A percentile compares a stretch with the other conserved stretches of the same genome.
These are phyloP conservation scores for Druon quercuslanigerum DNA, from an alignment of 1,140 invertebrate species.

Conservation along the genomic window DNA sequence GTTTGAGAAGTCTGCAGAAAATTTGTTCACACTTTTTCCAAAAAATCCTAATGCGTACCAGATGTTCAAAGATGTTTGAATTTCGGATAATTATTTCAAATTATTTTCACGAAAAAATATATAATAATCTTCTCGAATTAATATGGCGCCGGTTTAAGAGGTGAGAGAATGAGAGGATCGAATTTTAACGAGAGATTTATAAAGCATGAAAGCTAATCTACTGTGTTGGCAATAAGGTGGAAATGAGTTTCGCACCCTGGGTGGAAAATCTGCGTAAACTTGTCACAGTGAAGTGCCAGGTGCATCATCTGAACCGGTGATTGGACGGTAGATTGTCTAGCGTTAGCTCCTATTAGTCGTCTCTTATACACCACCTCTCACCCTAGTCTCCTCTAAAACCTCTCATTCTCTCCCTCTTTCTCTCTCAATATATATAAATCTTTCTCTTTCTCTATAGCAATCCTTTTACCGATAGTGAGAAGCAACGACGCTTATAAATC, in stretches of 20 bases:
- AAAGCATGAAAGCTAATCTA: constrained; percentile 29
- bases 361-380: constrained; percentile 34
- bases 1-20: no score
- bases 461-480: background rate
- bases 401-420: constrained; percentile 7
- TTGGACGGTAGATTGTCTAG: constrained; percentile 47
- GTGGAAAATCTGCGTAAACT: constrained; percentile 42
- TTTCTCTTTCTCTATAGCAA: constrained; percentile 31
- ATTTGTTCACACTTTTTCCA: no score
- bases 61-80: no score
- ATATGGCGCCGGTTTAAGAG: no score
- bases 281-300: constrained; percentile 40
- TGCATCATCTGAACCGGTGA: constrained; percentile 42
- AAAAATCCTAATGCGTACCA: no score
- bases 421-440: constrained; percentile 1
- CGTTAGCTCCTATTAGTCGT: constrained; percentile 40
- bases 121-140: no score
- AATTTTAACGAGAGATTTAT: no score
- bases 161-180: no score
- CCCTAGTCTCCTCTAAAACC: constrained; percentile 24
- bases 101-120: no score
- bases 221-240: constrained; percentile 38
- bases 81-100: no score
- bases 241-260: constrained; percentile 36
- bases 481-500: constrained; percentile 24